Base-by-base conservation (phyloP, 2,888 invertebrate species). In the Bellardia pandia region DNA sequence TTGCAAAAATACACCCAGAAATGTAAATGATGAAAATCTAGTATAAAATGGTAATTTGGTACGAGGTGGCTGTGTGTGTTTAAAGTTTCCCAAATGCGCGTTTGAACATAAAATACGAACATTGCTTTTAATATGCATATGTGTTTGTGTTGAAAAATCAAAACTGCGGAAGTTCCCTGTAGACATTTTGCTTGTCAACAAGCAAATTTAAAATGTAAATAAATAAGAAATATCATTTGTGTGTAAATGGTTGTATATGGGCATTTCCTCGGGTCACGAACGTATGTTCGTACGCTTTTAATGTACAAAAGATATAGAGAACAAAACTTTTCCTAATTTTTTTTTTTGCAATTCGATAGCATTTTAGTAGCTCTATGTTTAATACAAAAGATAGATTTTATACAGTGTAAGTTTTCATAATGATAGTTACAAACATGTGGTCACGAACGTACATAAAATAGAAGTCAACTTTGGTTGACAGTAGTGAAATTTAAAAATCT, bases 181-280 rank as follows among this genome's bases (percentile, higher is more conserved):
- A 69, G 85, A 68, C 33, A 79, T 68, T 79, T 68, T 75, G 68
- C 42, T 80, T 79, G 68, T 85, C 79, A 79, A 79, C 79, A 79
- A 79, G 60, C 74, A 85, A 75, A 85, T 79, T 30, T 23, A 69
- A 72, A 68, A 72, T 37, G 56, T 56, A 68, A 79, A 85, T 75
- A 85, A 48, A 75, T 51, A 78, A 78, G 53, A 56, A 53, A 64
- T 64, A 64, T 9, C 16, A 64, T 23, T 42, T 13, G 42, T 74
- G 53, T 14, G 30, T 13, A 51, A 16, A 5, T 62, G n/a, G n/a
- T 62, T 62, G 33, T 62, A n/a, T 7, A 37, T 60, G 3, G n/a
- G n/a, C n/a, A n/a, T n/a, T n/a, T n/a, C n/a, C n/a, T n/a, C n/a
- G n/a, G n/a, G n/a, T n/a, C n/a, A n/a, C n/a, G n/a, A n/a, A n/a